Evolutionary conservation across 2,797 vertebrate species (phyloP).

Genomic region (Mycteria americana): DNA sequence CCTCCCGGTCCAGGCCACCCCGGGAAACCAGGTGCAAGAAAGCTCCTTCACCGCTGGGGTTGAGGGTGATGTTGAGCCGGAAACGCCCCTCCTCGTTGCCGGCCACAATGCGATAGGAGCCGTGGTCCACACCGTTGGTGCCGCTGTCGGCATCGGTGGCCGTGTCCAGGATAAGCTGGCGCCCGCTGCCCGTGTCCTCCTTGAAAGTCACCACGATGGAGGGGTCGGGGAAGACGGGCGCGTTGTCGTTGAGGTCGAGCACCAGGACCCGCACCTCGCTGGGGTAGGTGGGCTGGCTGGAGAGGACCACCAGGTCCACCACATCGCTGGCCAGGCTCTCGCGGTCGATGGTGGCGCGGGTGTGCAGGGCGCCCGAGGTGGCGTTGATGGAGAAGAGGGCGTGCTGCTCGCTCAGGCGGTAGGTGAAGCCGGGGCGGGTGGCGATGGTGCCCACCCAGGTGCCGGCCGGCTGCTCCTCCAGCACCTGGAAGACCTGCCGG

Average conservation of each 20-base stretch:
- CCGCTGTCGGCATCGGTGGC: slow-evolving; percentile 94
- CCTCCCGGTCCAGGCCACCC: slow-evolving; percentile 91
- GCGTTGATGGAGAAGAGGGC: slow-evolving; percentile 92
- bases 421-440: slow-evolving; percentile 91
- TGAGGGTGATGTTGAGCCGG: slow-evolving; percentile 94
- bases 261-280: slow-evolving; percentile 95
- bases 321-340: slow-evolving; percentile 89
- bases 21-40: slow-evolving; percentile 95
- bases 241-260: slow-evolving; percentile 95
- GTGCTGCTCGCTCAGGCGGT: slow-evolving; percentile 95
- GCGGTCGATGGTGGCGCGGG: slow-evolving; percentile 90
- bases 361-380: slow-evolving; percentile 88
- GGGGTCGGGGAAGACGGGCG: slow-evolving; percentile 92
- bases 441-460: slow-evolving; percentile 94
- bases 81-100: slow-evolving; percentile 93
- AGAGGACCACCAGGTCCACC: slow-evolving; percentile 95
- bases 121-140: slow-evolving; percentile 93
- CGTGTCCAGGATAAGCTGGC: slow-evolving; percentile 95
- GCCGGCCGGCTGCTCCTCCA: slow-evolving; percentile 92
- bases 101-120: slow-evolving; percentile 90
- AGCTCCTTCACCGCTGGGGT: slow-evolving; percentile 96
- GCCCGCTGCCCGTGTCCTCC: slow-evolving; percentile 94
- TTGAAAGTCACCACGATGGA: slow-evolving; percentile 94
- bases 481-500: slow-evolving; percentile 91
- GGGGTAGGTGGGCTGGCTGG: slow-evolving; percentile 96